phyloP scores from a whole-genome alignment of 2,113 vertebrate genomes.

The Chrysemys picta region DNA sequence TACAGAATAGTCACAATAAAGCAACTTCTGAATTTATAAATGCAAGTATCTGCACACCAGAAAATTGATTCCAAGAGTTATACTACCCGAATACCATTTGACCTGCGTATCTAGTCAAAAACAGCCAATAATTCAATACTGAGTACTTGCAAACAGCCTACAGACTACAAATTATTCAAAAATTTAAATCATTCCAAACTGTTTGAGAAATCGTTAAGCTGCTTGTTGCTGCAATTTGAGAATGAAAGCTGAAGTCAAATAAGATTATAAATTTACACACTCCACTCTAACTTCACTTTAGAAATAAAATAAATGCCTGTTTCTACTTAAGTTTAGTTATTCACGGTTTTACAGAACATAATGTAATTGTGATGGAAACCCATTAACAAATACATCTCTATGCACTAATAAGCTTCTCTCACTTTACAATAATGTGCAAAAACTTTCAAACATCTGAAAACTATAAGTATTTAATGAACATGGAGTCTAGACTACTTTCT shows the following conservation, averaged over 20 bases:
- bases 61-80: neutral
- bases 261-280: neutral
- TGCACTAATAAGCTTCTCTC: neutral
- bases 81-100: neutral
- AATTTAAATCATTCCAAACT: neutral
- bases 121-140: neutral
- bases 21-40: neutral
- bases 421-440: neutral
- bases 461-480: neutral
- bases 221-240: neutral
- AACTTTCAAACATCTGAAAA: neutral
- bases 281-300: rapidly evolving
- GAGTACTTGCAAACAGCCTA: neutral
- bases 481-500: neutral
- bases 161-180: neutral
- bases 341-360: neutral
- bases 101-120: slow-evolving; percentile 17
- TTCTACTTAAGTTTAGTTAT: neutral
- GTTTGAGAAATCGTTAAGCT: neutral
- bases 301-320: neutral
- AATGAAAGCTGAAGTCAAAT: neutral
- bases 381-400: neutral
- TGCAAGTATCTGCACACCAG: neutral
- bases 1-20: neutral
- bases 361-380: neutral